Base-by-base conservation (phyloP, 2,797 vertebrate species). In the Schizopygopsis pylzovi region DNA sequence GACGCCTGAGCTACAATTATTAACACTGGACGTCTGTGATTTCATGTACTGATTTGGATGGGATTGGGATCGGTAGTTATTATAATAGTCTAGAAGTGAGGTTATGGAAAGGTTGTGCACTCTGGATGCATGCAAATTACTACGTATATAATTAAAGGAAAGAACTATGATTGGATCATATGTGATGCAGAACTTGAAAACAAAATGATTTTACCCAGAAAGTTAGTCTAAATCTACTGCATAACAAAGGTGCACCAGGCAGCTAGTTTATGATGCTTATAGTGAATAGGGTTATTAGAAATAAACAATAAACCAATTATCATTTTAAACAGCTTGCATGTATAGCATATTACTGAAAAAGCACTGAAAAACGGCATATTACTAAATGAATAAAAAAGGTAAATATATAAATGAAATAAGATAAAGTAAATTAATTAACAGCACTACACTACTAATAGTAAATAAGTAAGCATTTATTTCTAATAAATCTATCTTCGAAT, bases 11-110 rank as follows among this genome's bases (percentile, higher is more conserved):
- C 54, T 16, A 79, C 22, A 79, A 16, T 79, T 45, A 72, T 20
- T 80, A 81, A 68, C 43, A 67, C 59, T 67, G 61, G 41, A 47
- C 10, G 10, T 67, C 59, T 47, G 59, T 4, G 16, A 67, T 80
- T 78, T 49, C 61, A 47, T 47, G 59, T 65, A 28, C 61, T 67
- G 61, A 33, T 80, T 33, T 47, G n/a, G 41, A 80, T 80, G n/a
- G 39, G 75, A 78, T 59, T 41, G 76, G 22, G 76, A 78, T 41
- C 52, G 59, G 54, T 10, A 16, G 52, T 59, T 43, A 56, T 78
- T 59, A 59, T 78, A 56, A 78, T 59, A n/a, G 33, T n/a, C 20
- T 56, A 22, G 37, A 56, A 56, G 49, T 37, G 39, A 22, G 56
- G 82, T 25, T 16, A 41, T 8, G 37, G 22, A 41, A 78, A 41